Conservation (phyloP, 2,113 vertebrate genomes). For the Caranx melampygus region DNA sequence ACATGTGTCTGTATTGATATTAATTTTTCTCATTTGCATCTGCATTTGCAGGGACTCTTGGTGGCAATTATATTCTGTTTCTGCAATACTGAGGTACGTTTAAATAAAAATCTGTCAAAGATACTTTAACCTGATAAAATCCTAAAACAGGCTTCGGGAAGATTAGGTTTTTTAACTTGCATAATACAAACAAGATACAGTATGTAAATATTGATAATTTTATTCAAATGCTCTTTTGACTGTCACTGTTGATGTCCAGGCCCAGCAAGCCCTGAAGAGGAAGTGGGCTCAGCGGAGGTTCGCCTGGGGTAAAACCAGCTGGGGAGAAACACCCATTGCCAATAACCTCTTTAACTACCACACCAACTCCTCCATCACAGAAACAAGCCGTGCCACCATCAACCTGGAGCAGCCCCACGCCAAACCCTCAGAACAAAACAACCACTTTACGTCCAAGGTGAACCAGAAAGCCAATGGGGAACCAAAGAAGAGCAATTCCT, state of each 20-base stretch:
- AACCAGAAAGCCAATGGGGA: conserved; percentile 53
- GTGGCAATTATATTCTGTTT: conserved; percentile 87
- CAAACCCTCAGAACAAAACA: neutral
- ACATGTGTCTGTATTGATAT: conserved; percentile 23
- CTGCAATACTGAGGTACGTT: conserved; percentile 84
- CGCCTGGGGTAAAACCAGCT: conserved; percentile 70
- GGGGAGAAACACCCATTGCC: conserved; percentile 55
- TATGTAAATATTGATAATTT: neutral
- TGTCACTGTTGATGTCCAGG: conserved; percentile 64
- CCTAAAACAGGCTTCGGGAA: neutral
- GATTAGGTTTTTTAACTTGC: neutral
- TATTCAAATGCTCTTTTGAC: neutral
- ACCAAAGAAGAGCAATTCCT: conserved; percentile 57
- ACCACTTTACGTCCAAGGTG: neutral
- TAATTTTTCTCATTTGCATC: neutral
- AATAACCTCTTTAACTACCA: conserved; percentile 78
- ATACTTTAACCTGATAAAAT: neutral
- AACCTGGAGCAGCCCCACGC: conserved; percentile 40
- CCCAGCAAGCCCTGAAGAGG: conserved; percentile 79
- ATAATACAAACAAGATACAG: neutral
- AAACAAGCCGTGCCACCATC: conserved; percentile 74
- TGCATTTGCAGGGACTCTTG: conserved; percentile 79
- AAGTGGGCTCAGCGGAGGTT: conserved; percentile 78
- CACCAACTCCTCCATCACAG: conserved; percentile 78
- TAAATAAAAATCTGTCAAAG: neutral